Conservation (phyloP, 2,797 vertebrate genomes). For the Melopsittacus undulatus region DNA sequence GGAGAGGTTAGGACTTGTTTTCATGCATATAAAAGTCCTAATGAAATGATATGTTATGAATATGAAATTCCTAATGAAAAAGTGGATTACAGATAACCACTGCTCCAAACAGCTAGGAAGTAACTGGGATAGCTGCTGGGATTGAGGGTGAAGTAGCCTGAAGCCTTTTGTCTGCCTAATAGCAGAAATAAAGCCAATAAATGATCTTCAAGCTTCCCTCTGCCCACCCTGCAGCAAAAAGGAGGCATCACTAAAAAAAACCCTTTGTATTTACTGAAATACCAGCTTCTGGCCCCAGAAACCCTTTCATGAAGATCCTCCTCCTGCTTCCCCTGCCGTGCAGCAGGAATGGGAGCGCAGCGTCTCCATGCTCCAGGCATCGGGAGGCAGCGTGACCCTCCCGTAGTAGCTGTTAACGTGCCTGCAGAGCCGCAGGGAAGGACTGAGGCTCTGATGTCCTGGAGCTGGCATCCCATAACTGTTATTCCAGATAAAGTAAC, state of each 20-base stretch:
- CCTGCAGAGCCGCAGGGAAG: neutral
- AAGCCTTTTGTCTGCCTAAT: neutral
- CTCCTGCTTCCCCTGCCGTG: neutral
- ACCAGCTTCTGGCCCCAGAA: neutral
- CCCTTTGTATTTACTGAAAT: neutral
- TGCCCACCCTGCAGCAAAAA: neutral
- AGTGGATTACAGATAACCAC: neutral
- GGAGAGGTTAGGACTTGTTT: neutral
- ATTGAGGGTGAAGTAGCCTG: neutral
- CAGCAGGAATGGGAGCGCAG: neutral
- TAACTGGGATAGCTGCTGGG: neutral
- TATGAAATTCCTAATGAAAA: neutral
- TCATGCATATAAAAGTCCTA: neutral
- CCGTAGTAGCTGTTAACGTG: neutral
- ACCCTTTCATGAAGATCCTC: neutral
- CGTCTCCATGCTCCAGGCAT: neutral
- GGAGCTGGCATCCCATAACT: conserved; percentile 20
- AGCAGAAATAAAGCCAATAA: neutral
- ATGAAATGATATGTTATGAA: no score
- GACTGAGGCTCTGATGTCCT: neutral
- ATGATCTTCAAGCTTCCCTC: neutral
- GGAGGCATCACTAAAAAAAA: neutral
- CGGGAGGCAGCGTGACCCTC: neutral
- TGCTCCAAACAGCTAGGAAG: neutral
- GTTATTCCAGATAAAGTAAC: conserved; percentile 45